A percentile compares a stretch with the other conserved stretches of the same genome.
Evolutionary conservation across 2,797 vertebrate species (phyloP).

Genomic region (Poecilia velifera): DNA sequence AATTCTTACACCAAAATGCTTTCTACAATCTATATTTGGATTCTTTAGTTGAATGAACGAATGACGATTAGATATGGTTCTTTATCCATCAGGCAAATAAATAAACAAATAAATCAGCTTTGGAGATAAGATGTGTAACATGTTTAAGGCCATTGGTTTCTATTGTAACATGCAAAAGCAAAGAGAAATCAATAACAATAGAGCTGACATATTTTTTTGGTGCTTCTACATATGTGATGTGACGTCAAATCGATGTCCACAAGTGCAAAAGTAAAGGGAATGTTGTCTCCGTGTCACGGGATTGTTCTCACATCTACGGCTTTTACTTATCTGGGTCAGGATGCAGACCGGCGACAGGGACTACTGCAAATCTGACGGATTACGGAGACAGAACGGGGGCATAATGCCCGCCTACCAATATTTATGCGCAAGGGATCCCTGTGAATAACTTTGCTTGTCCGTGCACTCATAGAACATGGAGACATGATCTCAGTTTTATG

Average conservation of each 20-base stretch:
- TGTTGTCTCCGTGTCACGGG: slow-evolving; percentile 39
- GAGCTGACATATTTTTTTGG: slow-evolving; percentile 7
- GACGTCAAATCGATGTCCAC: slow-evolving; percentile 14
- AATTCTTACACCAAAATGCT: slow-evolving; percentile 45
- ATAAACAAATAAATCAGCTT: slow-evolving; percentile 53
- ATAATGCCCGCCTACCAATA: slow-evolving; percentile 20
- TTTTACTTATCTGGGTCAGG: slow-evolving; percentile 76
- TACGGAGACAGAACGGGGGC: slow-evolving; percentile 48
- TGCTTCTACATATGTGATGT: slow-evolving; percentile 16
- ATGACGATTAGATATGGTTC: slow-evolving; percentile 20
- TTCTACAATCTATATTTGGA: slow-evolving; percentile 41
- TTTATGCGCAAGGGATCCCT: slow-evolving; percentile 23
- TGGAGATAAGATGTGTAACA: slow-evolving; percentile 63
- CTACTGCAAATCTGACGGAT: slow-evolving; percentile 76
- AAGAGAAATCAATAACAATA: slow-evolving; percentile 38
- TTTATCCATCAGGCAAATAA: slow-evolving; percentile 34
- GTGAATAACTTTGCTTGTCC: slow-evolving; percentile 47
- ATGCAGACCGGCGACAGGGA: slow-evolving; percentile 48
- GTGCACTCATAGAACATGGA: slow-evolving; percentile 22
- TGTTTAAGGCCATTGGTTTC: slow-evolving; percentile 84
- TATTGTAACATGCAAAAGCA: slow-evolving; percentile 69
- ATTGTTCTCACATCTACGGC: slow-evolving; percentile 40
- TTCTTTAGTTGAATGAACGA: neutral
- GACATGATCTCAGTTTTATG: slow-evolving; percentile 14
- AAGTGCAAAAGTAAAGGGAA: slow-evolving; percentile 43